Evolutionary conservation across 2,113 vertebrate genomes (phyloP), one percentile per base, ranked within the genome.

Genomic region (Morone saxatilis): DNA sequence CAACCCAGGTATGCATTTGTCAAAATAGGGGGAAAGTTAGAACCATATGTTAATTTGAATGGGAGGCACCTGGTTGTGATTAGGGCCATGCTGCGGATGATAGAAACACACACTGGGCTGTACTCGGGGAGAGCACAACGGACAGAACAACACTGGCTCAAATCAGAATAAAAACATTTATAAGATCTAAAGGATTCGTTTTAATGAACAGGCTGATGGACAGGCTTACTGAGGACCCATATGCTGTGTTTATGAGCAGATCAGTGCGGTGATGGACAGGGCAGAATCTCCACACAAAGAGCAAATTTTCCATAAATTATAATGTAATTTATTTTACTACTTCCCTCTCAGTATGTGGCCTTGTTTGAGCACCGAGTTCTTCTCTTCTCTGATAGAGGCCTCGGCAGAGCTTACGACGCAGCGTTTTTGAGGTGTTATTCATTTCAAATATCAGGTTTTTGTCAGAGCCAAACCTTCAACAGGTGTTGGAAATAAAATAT

Each of bases 11-110:
- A 95, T 94, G 95, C 94, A 91, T 95, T 89, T 91, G 91, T 93
- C 91, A 92, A 92, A 92, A 88, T 90, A 93, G 79, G 86, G 85
- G 54, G 88, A 8, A 77, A 96, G 96, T 95, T 95, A 92, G 85
- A 96, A 96, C 92, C 96, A 97, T 87, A 95, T 96, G 96, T 93
- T 93, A 89, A 95, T 95, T 92, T 92, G 78, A 93, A 91, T 86
- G 80, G 89, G 84, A 93, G 89, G 88, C 95, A 96, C 92, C 91
- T 96, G 95, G 86, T 85, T 90, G 86, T 91, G 92, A 96, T 96
- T 96, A 95, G 66, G 87, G 88, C 76, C 10, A 9, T 92, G 86
- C 87, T 80, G 83, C 71, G 73, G 94, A 94, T 92, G 92, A 93
- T 90, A 94, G 92, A 80, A 93, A 88, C 60, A 36, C 81, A 63